A percentile compares a stretch with the other conserved stretches of the same genome.
Conservation (phyloP, 92 coral and sea anemone species). For the Palythoa grandis region DNA sequence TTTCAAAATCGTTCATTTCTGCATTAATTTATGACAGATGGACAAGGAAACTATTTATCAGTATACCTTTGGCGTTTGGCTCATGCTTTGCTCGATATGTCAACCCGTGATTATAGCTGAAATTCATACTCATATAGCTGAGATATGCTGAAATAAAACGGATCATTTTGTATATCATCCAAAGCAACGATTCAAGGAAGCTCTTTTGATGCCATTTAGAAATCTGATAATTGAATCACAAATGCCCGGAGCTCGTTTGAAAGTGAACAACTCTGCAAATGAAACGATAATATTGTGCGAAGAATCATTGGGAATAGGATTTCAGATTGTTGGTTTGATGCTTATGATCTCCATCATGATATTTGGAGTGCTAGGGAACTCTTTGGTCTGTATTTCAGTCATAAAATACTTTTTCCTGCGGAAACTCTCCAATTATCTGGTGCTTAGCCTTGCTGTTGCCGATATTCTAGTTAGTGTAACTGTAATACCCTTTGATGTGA, state of each 20-base stretch:
- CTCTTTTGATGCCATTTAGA: not conserved
- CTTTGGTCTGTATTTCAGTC: slow-evolving; percentile 68
- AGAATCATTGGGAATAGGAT: slow-evolving; percentile 51
- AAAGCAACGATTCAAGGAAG: not conserved
- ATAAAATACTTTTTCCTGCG: slow-evolving; percentile 60
- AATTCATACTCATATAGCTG: not conserved
- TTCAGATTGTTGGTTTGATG: slow-evolving; percentile 64
- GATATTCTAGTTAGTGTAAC: slow-evolving; percentile 68
- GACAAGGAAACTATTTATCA: not conserved
- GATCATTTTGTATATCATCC: not conserved
- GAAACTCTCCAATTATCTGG: slow-evolving; percentile 65
- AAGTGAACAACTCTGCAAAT: slow-evolving; percentile 37
- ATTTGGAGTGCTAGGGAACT: slow-evolving; percentile 69
- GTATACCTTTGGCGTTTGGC: not conserved
- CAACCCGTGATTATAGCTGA: not conserved
- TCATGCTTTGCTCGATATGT: not conserved
- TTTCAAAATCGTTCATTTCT: not conserved
- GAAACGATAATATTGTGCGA: slow-evolving; percentile 54
- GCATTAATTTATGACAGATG: not conserved
- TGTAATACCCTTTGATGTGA: slow-evolving; percentile 78
- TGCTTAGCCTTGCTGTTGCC: slow-evolving; percentile 77
- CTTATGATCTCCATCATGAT: slow-evolving; percentile 60
- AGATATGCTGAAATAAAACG: not conserved
- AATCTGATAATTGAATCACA: not conserved
- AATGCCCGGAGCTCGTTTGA: slow-evolving; percentile 11